phyloP scores from a whole-genome alignment of 2,113 vertebrate species.

The Elephas maximus region DNA sequence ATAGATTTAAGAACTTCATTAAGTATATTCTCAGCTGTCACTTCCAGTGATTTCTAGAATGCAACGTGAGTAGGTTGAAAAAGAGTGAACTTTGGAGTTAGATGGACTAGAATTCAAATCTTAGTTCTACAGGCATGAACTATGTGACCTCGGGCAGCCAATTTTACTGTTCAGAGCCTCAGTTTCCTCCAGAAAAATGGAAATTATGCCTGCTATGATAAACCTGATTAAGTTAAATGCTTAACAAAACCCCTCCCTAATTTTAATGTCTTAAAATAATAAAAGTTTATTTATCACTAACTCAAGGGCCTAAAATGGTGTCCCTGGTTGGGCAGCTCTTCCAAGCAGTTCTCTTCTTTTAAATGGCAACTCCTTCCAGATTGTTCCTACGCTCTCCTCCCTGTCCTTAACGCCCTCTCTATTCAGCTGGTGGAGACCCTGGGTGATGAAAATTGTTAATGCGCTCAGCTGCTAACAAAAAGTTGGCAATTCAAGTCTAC shows the following conservation, averaged over 20 bases:
- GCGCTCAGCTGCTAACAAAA: too few species aligned
- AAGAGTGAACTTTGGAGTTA: neutral
- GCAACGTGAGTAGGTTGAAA: neutral
- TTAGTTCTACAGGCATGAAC: neutral
- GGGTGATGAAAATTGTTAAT: too few species aligned
- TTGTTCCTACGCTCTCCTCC: neutral
- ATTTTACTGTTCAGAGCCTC: neutral
- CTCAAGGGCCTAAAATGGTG: neutral
- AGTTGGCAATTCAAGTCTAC: too few species aligned
- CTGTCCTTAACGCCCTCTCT: neutral
- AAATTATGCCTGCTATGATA: neutral
- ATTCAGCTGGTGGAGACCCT: too few species aligned
- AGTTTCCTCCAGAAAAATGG: neutral
- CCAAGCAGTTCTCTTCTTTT: neutral
- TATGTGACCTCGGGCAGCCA: neutral
- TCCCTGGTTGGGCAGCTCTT: neutral
- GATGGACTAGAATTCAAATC: neutral
- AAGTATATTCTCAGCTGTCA: neutral
- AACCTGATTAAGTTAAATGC: neutral
- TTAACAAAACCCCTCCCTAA: neutral
- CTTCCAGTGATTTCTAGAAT: neutral
- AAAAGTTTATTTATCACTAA: slow-evolving; percentile 1
- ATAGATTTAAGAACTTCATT: neutral
- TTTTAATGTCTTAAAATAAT: neutral
- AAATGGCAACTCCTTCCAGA: neutral